Evolutionary conservation across 30 jellyfish, hydroid and myxozoan species (phyloP), one percentile per base, ranked within the genome.

Genomic region (Clytia hemisphaerica): DNA sequence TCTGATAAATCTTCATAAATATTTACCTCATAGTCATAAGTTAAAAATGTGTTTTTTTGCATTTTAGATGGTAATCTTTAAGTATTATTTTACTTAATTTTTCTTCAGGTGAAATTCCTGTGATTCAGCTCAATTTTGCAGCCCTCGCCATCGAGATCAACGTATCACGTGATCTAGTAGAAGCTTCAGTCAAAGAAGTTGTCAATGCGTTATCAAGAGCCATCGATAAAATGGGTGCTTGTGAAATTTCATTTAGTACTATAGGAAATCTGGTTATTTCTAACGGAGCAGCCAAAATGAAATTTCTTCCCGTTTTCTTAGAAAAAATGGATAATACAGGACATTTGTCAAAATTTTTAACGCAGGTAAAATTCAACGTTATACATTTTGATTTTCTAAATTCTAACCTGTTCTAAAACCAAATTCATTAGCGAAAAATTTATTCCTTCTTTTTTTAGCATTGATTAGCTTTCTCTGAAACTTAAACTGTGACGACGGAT

Each of bases 131-230:
- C 31, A 89, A 89, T 50, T 82, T 66, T 70, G 70, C 94, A 27
- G 94, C 87, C 7, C 61, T 89, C 32, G 71, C 98, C 0, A 62
- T 62, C 16, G 93, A 89, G 22, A 71, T 71, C 25, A 53, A 46
- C 31, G 44, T 68, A 12, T 93, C 77, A 36, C 58, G 98, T 63
- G 98, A 89, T 46, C 69, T 80, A 4, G 94, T 89, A n/a, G 98
- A 89, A 59, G 83, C 90, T 32, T 80, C 95, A 44, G 89, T 80
- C 48, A 80, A 80, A 61, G 98, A 89, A 66, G 72, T 89, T 78
- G 79, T 89, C 28, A 88, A 71, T 49, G 94, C 95, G 15, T 65
- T 89, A 45, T 74, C 98, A 58, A 47, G 93, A 26, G 67, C 82
- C 14, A 83, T 89, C 32, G 93, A 89, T 72, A 25, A 64, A 14